These are phyloP conservation scores for Gymnocheta viridis DNA, from an alignment of 2,888 invertebrate genomes.

Conservation along the genomic window DNA sequence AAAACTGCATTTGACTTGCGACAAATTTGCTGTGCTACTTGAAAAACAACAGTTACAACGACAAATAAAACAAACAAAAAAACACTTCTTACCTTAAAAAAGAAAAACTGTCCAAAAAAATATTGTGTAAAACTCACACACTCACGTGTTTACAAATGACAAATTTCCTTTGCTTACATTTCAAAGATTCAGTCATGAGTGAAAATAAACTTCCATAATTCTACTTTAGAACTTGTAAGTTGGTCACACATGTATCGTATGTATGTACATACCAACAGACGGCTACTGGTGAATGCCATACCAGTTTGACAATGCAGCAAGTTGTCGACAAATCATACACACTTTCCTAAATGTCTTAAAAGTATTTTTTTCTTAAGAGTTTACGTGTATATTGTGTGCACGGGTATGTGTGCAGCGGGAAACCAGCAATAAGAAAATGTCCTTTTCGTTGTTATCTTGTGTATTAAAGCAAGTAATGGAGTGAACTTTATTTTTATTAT, in stretches of 20 bases:
- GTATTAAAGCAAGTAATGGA: slow-evolving; percentile 76
- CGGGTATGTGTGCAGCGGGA: slow-evolving; percentile 25
- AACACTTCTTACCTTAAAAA: slow-evolving; percentile 57
- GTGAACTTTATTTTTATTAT: slow-evolving; percentile 79
- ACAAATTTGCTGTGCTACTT: slow-evolving; percentile 67
- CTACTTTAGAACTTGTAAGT: slow-evolving; percentile 10
- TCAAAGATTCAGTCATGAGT: slow-evolving; percentile 66
- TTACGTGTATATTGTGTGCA: not conserved
- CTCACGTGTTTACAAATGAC: slow-evolving; percentile 57
- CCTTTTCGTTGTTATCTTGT: slow-evolving; percentile 36
- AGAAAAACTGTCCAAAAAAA: slow-evolving; percentile 45
- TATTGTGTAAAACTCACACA: slow-evolving; percentile 44
- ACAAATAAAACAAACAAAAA: not conserved
- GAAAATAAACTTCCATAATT: slow-evolving; percentile 65
- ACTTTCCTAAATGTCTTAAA: slow-evolving; percentile 62
- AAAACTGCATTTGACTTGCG: slow-evolving; percentile 68
- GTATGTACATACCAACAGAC: not conserved
- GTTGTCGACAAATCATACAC: slow-evolving; percentile 69
- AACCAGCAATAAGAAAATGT: slow-evolving; percentile 61
- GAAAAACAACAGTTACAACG: slow-evolving; percentile 43
- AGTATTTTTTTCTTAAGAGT: slow-evolving; percentile 23
- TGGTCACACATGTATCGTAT: slow-evolving; percentile 35
- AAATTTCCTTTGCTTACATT: slow-evolving; percentile 70
- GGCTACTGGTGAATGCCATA: slow-evolving; percentile 18
- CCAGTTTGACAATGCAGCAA: slow-evolving; percentile 61